Conservation (phyloP, 2,113 vertebrate genomes). For the Mormyrus iriodes region DNA sequence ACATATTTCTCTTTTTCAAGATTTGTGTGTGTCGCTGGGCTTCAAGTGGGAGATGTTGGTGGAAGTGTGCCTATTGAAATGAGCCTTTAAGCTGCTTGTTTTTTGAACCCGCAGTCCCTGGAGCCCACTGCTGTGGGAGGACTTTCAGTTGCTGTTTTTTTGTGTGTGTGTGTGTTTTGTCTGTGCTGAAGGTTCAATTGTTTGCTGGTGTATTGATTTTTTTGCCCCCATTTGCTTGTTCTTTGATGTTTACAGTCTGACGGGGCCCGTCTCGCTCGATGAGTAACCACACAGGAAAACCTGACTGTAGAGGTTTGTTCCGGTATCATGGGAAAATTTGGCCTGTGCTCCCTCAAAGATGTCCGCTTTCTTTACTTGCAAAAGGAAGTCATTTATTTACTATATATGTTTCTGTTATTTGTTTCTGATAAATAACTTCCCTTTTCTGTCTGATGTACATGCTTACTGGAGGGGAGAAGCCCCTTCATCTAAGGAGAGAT, state of each 20-base stretch:
- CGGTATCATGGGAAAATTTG: neutral
- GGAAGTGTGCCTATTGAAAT: conserved; percentile 1
- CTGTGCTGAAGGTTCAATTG: neutral
- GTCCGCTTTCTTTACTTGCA: neutral
- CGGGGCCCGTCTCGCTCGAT: neutral
- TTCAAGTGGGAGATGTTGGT: neutral
- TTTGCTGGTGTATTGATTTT: conserved; percentile 41
- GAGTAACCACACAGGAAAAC: neutral
- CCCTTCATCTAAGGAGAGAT: neutral
- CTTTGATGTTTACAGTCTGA: neutral
- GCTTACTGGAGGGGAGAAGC: neutral
- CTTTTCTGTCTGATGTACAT: neutral
- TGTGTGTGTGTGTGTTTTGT: neutral
- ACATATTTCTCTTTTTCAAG: neutral
- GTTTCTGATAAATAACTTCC: neutral
- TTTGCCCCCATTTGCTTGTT: neutral
- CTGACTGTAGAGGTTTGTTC: neutral
- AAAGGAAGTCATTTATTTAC: neutral
- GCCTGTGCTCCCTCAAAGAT: neutral
- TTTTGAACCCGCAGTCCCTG: neutral
- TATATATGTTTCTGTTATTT: neutral
- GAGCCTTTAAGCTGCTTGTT: neutral
- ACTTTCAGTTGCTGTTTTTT: neutral
- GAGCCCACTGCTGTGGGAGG: neutral
- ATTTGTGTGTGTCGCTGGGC: neutral